phyloP scores from a whole-genome alignment of 2,113 vertebrate species.

The Proteles cristata region DNA sequence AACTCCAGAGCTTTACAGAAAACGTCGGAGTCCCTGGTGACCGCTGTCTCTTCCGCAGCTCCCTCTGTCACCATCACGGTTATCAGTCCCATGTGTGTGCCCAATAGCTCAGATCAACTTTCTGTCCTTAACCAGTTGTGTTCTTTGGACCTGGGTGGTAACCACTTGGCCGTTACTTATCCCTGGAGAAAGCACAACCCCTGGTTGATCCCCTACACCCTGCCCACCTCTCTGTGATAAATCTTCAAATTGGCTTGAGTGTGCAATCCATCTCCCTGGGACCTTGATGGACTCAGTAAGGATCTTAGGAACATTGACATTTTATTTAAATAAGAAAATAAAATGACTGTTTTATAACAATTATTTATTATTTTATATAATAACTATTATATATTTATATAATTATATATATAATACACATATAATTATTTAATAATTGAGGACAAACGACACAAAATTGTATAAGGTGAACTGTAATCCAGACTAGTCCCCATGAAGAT shows the following conservation, averaged over 20 bases:
- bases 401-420: too few species aligned
- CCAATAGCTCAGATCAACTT: background rate
- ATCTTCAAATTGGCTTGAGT: background rate
- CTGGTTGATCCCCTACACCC: too few species aligned
- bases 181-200: background rate
- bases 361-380: too few species aligned
- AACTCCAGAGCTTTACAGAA: background rate
- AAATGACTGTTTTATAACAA: background rate
- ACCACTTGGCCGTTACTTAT: background rate
- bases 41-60: background rate
- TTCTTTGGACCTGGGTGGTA: background rate
- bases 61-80: background rate
- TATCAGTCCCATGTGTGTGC: too few species aligned
- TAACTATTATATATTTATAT: too few species aligned
- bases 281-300: background rate
- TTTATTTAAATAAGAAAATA: conserved; percentile 37
- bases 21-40: background rate
- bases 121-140: background rate
- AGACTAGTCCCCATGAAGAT: background rate
- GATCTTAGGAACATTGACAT: background rate
- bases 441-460: background rate
- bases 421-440: background rate
- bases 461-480: background rate
- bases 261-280: background rate
- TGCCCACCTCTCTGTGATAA: background rate